Base-by-base conservation (phyloP, 2,888 invertebrate species). In the Amiota communis region DNA sequence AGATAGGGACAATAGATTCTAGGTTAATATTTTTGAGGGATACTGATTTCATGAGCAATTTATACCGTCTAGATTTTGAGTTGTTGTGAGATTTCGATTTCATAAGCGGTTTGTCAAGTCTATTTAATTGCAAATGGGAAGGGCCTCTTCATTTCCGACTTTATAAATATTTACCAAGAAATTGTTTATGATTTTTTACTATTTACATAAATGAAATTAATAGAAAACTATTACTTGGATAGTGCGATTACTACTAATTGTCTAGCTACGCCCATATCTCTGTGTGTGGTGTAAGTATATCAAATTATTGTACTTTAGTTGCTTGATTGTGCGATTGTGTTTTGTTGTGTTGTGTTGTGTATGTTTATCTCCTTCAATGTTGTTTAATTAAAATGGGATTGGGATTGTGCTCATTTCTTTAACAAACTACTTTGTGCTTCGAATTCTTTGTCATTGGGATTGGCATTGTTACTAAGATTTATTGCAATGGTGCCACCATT, bases 371-470 rank as follows among this genome's bases (percentile, higher is more conserved):
- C 36, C 36, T 36, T 4, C 36, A 36, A 36, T 36, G 36, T 2
- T 36, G 4, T 36, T 6, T 6, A 36, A 2, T 36, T 0, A 6
- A 36, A 36, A 36, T 36, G 6, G n/a, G 57, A 57, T 36, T n/a
- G 12, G n/a, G 12, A 46, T 13, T 47, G 61, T 71, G 73, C 63
- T 76, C 75, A 79, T 47, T 85, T 82, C 56, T 86, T 82, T 76
- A 86, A 78, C 72, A 86, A 75, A 78, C 86, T 86, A 78, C 85
- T 85, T 77, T 85, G 83, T 77, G 86, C 88, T 75, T 85, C 88
- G 73, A 85, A 79, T 74, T 87, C 87, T 78, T 87, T 87, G 74
- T 87, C 87, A 81, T 85, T 87, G 75, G 85, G 78, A 77, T 81
- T 87, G 75, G 85, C 79, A 77, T 81, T 86, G 79, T 82, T 73